Base-by-base conservation (phyloP, 1,140 invertebrate genomes). In the Anoplolepis gracilipes region DNA sequence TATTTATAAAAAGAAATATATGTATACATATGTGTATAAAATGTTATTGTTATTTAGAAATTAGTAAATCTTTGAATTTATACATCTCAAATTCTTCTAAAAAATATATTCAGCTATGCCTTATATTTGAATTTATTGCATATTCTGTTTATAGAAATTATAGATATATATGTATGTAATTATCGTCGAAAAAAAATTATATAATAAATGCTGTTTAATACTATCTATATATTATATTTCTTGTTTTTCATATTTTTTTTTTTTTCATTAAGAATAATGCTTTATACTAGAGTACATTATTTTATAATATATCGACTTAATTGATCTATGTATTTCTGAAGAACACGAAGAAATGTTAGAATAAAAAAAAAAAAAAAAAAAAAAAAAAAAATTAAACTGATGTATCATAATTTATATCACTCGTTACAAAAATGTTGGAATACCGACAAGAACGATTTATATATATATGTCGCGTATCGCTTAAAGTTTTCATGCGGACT, bases 401-500 rank as follows among this genome's bases (percentile, higher is more conserved):
- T n/a, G n/a, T n/a, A n/a, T n/a, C n/a, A n/a, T n/a, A 59, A 59
- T n/a, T 59, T 25, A 3, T 4, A n/a, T 59, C 5, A 3, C 4
- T 28, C 57, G 28, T 25, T 13, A 25, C n/a, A 28, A 30, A 30
- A 62, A 19, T n/a, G n/a, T n/a, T n/a, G n/a, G n/a, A n/a, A n/a
- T n/a, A n/a, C n/a, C n/a, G n/a, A n/a, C n/a, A n/a, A n/a, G n/a
- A n/a, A n/a, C n/a, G n/a, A n/a, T n/a, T n/a, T n/a, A n/a, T n/a
- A n/a, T n/a, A n/a, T n/a, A n/a, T n/a, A n/a, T n/a, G n/a, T n/a
- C n/a, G n/a, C n/a, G n/a, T n/a, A n/a, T n/a, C n/a, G n/a, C n/a
- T n/a, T n/a, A n/a, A n/a, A n/a, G 49, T 11, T 57, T 8, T 36
- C 65, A 76, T 89, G 87, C 28, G 46, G 57, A 49, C n/a, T 6